Evolutionary conservation across 2,888 invertebrate genomes (phyloP).

Genomic region (Argyresthia goedartella): DNA sequence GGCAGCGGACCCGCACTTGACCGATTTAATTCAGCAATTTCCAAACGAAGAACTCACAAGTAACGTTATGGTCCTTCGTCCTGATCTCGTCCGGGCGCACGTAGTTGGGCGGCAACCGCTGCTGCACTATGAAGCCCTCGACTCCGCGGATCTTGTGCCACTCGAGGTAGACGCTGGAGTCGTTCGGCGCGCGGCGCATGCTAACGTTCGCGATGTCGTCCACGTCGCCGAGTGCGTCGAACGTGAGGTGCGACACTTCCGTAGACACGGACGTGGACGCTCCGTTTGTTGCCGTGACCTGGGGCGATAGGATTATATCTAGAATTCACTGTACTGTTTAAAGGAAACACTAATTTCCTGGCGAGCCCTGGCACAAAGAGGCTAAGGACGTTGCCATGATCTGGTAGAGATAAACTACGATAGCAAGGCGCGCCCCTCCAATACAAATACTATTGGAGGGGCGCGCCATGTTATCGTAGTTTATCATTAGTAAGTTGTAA

Average conservation of each 20-base stretch:
- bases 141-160: slow-evolving; percentile 74
- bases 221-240: slow-evolving; percentile 76
- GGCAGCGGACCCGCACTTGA: no score
- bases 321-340: background rate
- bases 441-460: no score
- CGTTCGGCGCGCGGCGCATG: slow-evolving; percentile 46
- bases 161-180: slow-evolving; percentile 63
- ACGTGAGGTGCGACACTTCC: slow-evolving; percentile 65
- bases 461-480: no score
- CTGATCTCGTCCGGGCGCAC: slow-evolving; percentile 53
- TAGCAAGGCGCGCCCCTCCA: no score
- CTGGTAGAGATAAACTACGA: no score
- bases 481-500: no score
- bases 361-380: no score
- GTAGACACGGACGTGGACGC: slow-evolving; percentile 74
- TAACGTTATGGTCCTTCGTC: slow-evolving; percentile 51
- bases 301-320: background rate
- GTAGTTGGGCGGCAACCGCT: slow-evolving; percentile 66
- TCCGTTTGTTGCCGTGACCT: slow-evolving; percentile 78
- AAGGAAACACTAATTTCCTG: no score
- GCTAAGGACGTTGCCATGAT: no score
- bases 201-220: slow-evolving; percentile 71
- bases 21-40: background rate
- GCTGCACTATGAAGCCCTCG: slow-evolving; percentile 70
- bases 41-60: slow-evolving; percentile 23